Conservation (phyloP, 2,888 invertebrate species). For the Melinaea marsaeus region DNA sequence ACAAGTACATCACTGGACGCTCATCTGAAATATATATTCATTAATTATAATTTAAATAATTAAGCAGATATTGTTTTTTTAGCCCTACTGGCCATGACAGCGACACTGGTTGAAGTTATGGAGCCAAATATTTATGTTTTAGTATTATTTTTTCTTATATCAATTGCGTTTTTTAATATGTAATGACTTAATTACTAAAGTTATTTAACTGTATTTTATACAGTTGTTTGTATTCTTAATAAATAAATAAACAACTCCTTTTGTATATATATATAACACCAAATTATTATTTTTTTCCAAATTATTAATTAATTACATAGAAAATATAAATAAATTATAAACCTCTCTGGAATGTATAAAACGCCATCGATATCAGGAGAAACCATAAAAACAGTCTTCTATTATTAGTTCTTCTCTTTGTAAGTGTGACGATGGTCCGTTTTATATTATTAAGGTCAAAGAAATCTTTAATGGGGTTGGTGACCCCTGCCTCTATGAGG, state of each 20-base stretch:
- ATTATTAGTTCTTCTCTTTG: conserved; percentile 77
- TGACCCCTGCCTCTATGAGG: conserved; percentile 75
- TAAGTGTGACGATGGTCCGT: conserved; percentile 79
- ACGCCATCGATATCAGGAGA: conserved; percentile 84
- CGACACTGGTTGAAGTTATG: too few species aligned
- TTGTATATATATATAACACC: too few species aligned
- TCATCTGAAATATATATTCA: conserved; percentile 80
- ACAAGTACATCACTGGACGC: conserved; percentile 84
- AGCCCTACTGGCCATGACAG: too few species aligned
- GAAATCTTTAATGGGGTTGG: conserved; percentile 81
- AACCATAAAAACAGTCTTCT: conserved; percentile 81
- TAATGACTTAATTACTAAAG: too few species aligned
- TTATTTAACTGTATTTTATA: too few species aligned
- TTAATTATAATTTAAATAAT: conserved; percentile 1
- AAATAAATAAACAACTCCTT: too few species aligned
- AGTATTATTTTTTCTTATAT: too few species aligned
- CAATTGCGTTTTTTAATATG: too few species aligned
- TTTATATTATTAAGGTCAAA: conserved; percentile 83
- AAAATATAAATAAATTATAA: conserved; percentile 22
- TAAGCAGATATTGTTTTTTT: not conserved
- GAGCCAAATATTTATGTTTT: too few species aligned
- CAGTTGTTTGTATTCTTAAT: too few species aligned
- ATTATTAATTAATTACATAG: not conserved
- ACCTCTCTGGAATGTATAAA: conserved; percentile 89
- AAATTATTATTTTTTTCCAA: too few species aligned